Conservation (phyloP, 1,140 invertebrate genomes). For the Drosophila ironensis region DNA sequence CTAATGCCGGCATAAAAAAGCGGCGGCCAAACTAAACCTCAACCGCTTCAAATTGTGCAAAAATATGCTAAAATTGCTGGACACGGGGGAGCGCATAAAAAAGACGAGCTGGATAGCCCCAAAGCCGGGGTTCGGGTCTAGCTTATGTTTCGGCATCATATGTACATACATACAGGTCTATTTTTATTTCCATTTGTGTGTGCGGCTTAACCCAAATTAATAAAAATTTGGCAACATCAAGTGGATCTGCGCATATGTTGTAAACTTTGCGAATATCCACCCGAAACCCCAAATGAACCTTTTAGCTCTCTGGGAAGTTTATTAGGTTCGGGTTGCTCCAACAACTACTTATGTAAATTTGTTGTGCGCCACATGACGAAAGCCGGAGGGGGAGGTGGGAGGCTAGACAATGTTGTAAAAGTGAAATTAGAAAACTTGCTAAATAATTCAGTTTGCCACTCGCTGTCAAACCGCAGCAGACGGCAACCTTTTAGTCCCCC, state of each 20-base stretch:
- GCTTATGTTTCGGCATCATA: slow-evolving; percentile 24
- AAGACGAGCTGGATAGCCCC: slow-evolving; percentile 13
- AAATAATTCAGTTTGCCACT: slow-evolving; percentile 61
- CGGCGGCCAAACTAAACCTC: slow-evolving; percentile 59
- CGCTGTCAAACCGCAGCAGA: slow-evolving; percentile 24
- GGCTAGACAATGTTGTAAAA: slow-evolving; percentile 46
- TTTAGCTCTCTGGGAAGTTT: slow-evolving; percentile 50
- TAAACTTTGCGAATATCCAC: slow-evolving; percentile 55
- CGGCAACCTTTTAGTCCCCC: slow-evolving; percentile 46
- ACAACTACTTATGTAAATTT: slow-evolving; percentile 65
- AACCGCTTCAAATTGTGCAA: slow-evolving; percentile 72
- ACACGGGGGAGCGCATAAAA: slow-evolving; percentile 37
- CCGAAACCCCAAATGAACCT: slow-evolving; percentile 53
- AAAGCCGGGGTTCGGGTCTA: slow-evolving; percentile 18
- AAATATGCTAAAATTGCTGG: slow-evolving; percentile 67
- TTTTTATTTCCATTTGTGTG: slow-evolving; percentile 43
- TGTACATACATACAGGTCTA: no score
- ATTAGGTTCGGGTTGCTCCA: slow-evolving; percentile 45
- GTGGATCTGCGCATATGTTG: slow-evolving; percentile 70
- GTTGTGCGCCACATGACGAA: slow-evolving; percentile 15
- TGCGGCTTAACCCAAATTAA: slow-evolving; percentile 75
- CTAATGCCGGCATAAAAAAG: slow-evolving; percentile 18
- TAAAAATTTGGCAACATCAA: slow-evolving; percentile 62
- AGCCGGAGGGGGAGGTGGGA: neutral
- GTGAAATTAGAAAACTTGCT: slow-evolving; percentile 74